Evolutionary conservation across 2,888 invertebrate species (phyloP), one percentile per base, ranked within the genome.

Genomic region (Rhamnusium bicolor): DNA sequence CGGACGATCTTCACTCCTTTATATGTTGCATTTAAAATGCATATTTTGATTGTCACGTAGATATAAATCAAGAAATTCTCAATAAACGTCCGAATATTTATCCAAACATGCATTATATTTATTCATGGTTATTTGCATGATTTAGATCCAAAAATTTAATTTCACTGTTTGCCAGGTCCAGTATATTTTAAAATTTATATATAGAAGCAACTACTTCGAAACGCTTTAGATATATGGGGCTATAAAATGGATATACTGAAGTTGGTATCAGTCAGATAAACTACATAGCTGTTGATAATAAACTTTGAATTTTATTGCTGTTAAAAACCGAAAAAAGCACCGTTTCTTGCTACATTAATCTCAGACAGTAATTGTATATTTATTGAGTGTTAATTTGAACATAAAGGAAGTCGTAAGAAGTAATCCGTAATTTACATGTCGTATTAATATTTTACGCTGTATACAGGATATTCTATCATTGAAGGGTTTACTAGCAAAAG

Each of bases 211-310:
- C 76, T 80, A 81, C 76, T 81, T 81, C 79, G 79, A 79, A 80
- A 76, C 79, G 79, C 78, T 79, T 74, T 72, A 79, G 79, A 81
- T 81, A 81, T 81, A 81, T 81, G 74, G 79, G 77, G 72, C 76
- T 74, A 81, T 81, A 81, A 81, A 80, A 66, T 65, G 73, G 73
- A 79, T 74, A 79, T 78, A 76, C 66, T 68, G 74, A 68, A 71
- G 71, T 76, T 67, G 73, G 76, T 70, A 61, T 75, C 67, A 71
- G 54, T 14, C 73, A 77, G 76, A 77, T 76, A 77, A 78, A 80
- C 71, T 76, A 72, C 60, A 73, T 69, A 67, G 56, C 68, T 76
- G 76, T 66, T 71, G 66, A 71, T 66, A 61, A 67, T 67, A 67
- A 56, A 56, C 67, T 47, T 56, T 67, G 66, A 49, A 71, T 19